Percentiles rank a stretch among this genome's conserved stretches.
These are phyloP conservation scores for Dendrocincla tyrannina DNA, from an alignment of 2,797 vertebrate species.

Conservation along the genomic window DNA sequence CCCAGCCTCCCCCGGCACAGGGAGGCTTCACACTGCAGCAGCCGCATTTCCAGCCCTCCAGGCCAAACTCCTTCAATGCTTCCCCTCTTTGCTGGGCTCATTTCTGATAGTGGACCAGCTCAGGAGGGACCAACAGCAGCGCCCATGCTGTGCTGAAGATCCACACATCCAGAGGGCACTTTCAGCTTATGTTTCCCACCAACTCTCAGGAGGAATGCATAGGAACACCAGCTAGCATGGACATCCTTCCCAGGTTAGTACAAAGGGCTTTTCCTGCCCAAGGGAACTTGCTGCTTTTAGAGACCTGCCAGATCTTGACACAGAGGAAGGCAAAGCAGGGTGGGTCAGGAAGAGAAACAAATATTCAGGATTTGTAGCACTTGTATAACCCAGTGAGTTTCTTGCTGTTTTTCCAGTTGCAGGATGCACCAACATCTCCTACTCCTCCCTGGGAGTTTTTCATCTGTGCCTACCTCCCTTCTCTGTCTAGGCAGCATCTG, in stretches of 20 bases:
- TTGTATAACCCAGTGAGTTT: background rate
- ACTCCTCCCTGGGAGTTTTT: background rate
- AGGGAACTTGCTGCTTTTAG: background rate
- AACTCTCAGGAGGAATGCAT: background rate
- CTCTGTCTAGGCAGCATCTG: background rate
- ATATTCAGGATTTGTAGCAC: background rate
- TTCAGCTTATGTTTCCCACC: background rate
- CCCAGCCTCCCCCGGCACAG: background rate
- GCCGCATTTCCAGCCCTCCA: constrained; percentile 19
- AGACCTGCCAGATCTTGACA: background rate
- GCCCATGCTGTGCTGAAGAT: background rate
- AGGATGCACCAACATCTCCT: background rate
- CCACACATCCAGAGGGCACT: background rate
- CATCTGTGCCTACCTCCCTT: background rate
- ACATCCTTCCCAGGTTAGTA: background rate
- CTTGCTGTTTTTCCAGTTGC: background rate
- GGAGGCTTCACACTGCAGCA: background rate
- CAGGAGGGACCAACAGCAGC: background rate
- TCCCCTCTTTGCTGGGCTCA: background rate
- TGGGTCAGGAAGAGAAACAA: background rate
- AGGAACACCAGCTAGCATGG: background rate
- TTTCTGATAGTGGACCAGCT: background rate
- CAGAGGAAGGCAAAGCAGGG: background rate
- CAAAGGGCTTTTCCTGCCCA: background rate
- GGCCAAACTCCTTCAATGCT: background rate